Evolutionary conservation across 2,113 vertebrate species (phyloP), one percentile per base, ranked within the genome.

Genomic region (Zingel zingel): DNA sequence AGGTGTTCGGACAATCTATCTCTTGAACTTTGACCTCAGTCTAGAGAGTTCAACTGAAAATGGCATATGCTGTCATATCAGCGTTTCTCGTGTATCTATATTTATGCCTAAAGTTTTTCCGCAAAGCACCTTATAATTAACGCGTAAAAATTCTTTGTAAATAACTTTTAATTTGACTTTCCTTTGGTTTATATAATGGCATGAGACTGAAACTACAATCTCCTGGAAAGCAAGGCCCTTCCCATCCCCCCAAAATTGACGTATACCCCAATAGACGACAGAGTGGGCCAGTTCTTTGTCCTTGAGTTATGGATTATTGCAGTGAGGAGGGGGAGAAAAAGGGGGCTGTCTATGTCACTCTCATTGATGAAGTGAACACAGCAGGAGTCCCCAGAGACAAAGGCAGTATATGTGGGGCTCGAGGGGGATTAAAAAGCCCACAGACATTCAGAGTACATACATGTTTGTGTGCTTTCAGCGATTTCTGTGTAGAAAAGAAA

Each of bases 251-350:
- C 23, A 21, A 58, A 83, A 68, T 1, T 2, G 30, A 77, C 43
- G 72, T 81, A 76, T 57, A 74, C 50, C 83, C 72, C 62, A 80
- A 51, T 77, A 54, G 75, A 81, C 50, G 61, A 57, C 59, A 79
- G 86, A 90, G 86, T 86, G 84, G 91, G 91, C 78, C 45, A 87
- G 75, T 57, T 84, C 80, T 93, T 94, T 94, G 91, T 94, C 82
- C 86, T 90, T 70, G 77, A 74, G 81, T 94, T 94, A 93, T 94
- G 90, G 88, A 92, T 93, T 91, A 91, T 90, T 86, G 75, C 57
- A 85, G 51, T 50, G 71, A 11, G 68, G 75, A 56, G 66, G 56
- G 25, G 64, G 70, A 27, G 23, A 5, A 23, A 0, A 66, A 48
- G 33, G 67, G 72, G 77, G 54, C 64, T 68, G 81, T 84, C 79